Percentiles rank a stretch among this genome's conserved stretches.
phyloP scores from a whole-genome alignment of 2,888 invertebrate species.

The Drosophila tanythrix region DNA sequence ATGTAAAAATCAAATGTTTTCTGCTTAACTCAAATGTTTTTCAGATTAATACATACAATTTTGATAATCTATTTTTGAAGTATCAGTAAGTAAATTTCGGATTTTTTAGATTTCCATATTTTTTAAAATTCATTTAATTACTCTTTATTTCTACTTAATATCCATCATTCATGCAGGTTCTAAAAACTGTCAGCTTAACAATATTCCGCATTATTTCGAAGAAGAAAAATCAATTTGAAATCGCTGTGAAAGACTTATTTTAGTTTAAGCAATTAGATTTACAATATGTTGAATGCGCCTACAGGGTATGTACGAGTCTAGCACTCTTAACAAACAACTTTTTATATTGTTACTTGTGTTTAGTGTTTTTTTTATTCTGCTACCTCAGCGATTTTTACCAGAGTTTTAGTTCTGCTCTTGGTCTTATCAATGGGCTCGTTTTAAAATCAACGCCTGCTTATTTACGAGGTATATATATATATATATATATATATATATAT shows the following conservation, averaged over 20 bases:
- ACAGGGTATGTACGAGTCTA: not conserved
- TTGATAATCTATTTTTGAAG: not conserved
- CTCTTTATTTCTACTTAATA: rapidly evolving
- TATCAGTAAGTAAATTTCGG: not conserved
- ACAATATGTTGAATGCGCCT: not conserved
- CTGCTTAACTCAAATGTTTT: not conserved
- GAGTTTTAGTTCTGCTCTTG: slow-evolving; percentile 11
- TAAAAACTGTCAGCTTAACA: not conserved
- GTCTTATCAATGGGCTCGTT: slow-evolving; percentile 71
- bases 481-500: not conserved
- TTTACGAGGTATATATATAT: slow-evolving; percentile 53
- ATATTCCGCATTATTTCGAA: not conserved
- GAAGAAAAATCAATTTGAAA: too few species aligned
- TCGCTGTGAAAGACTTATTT: too few species aligned
- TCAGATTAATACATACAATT: not conserved
- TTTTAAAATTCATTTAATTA: not conserved
- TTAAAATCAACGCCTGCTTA: slow-evolving; percentile 76
- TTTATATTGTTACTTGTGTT: not conserved
- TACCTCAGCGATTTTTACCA: slow-evolving; percentile 70
- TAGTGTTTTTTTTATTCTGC: slow-evolving; percentile 34
- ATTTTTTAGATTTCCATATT: too few species aligned
- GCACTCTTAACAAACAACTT: not conserved
- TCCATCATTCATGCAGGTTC: not conserved
- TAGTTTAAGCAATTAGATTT: not conserved
- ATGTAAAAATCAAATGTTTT: not conserved